phyloP scores from a whole-genome alignment of 2,888 invertebrate genomes.

The Harpalus rufipes region DNA sequence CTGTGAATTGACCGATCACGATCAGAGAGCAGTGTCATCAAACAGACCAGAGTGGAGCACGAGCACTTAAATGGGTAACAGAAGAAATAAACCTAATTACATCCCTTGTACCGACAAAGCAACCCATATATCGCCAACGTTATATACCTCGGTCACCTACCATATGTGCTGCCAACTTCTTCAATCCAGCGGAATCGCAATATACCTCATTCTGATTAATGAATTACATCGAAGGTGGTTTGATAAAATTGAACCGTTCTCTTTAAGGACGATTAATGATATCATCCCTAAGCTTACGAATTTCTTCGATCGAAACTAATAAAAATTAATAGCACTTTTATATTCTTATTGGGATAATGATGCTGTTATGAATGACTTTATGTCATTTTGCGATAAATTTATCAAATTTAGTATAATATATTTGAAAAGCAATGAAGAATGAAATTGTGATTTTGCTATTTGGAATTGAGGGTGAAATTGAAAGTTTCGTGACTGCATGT shows the following conservation, averaged over 20 bases:
- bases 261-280: constrained; percentile 41
- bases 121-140: constrained; percentile 24
- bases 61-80: constrained; percentile 50
- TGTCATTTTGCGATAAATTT: not conserved
- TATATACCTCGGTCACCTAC: constrained; percentile 23
- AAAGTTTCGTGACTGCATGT: constrained; percentile 1
- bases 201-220: constrained; percentile 35
- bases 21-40: constrained; percentile 47
- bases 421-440: not conserved
- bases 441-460: constrained; percentile 3
- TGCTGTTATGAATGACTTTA: constrained; percentile 14
- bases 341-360: constrained; percentile 32
- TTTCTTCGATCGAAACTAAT: constrained; percentile 30
- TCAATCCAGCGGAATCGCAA: not conserved
- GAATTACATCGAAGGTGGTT: constrained; percentile 27
- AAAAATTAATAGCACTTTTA: constrained; percentile 42
- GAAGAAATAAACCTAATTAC: constrained; percentile 61
- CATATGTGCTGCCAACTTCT: not conserved
- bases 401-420: constrained; percentile 3
- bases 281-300: constrained; percentile 13
- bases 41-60: constrained; percentile 31
- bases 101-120: constrained; percentile 40
- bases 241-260: constrained; percentile 26
- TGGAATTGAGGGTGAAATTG: constrained; percentile 6
- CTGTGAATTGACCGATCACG: constrained; percentile 51